Evolutionary conservation across 1,140 invertebrate species (phyloP), one percentile per base, ranked within the genome.

Genomic region (Drosophila bocqueti): DNA sequence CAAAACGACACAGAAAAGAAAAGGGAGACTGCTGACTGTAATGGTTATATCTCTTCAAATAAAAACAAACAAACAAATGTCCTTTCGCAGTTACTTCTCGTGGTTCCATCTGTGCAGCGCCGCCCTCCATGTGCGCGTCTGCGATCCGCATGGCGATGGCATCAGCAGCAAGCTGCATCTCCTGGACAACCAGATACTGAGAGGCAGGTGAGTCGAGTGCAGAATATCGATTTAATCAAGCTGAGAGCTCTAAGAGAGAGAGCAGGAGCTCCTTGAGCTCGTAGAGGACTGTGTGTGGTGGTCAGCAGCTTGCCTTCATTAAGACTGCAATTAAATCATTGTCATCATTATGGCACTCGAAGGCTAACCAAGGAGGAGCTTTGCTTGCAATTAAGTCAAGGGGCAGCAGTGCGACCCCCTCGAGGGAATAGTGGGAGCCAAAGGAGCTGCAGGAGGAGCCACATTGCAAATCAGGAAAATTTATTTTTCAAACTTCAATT

Each of bases 121-220:
- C 57, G 95, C 95, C 15, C 87, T 93, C 8, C 93, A 94, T 76
- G 95, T 95, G 9, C 79, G 94, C 21, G 93, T 94, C 34, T 96
- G 95, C 81, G 83, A 93, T 63, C 95, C 95, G 2, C 94, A 94
- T 82, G 94, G 95, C 16, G 95, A 96, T 87, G 95, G 95, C 36
- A 95, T 95, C 63, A 95, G 94, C 55, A 94, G 93, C 68, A 93
- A 94, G 18, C 91, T 95, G 67, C 94, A 96, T 91, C 89, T 96
- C 18, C 84, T 96, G 74, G 95, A 95, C 72, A 95, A 94, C 83
- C 81, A 93, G 50, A 76, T 95, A 26, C 89, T 96, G 29, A 85
- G 95, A 15, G 91, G 92, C 65, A 94, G 94, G 94, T 94, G 80
- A 92, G 85, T 78, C 38, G 9, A 46, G 45, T 7, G 42, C 10